Evolutionary conservation across 2,797 vertebrate genomes (phyloP), one percentile per base, ranked within the genome.

Genomic region (Microctenopoma stevenorrisi): DNA sequence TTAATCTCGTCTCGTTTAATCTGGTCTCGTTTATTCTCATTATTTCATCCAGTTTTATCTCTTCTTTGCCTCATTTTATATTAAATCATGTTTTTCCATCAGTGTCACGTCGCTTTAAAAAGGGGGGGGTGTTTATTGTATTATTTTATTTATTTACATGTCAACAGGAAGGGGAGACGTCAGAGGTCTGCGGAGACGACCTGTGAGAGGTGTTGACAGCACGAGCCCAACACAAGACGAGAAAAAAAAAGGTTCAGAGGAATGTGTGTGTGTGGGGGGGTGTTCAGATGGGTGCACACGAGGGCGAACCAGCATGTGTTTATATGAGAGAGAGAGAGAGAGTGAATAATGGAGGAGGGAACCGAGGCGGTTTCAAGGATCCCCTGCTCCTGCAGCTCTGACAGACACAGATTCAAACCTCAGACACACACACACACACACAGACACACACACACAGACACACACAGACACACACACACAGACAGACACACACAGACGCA

Each of bases 281-380:
- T 44, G 22, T 14, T 13, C 49, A 60, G 55, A 52, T 13, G 40
- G 28, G 22, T 37, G 59, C 16, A 56, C 42, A 38, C 10, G 18
- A 37, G 57, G 77, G 10, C 43, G 63, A 79, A 67, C 28, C 7
- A 63, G 62, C 43, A 66, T 62, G 66, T 30, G 25, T 52, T 38
- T 56, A 16, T 47, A 55, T n/a, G 57, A 9, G 58, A 9, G 49
- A 37, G n/a, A n/a, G 75, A 68, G 62, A 75, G 80, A 83, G 28
- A 28, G 28, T 4, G 72, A 71, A 73, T 70, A 68, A 67, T 59
- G 54, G 66, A 78, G 68, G 64, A 79, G 79, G 68, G 57, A 71
- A 69, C n/a, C 25, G 52, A 64, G 81, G 78, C 82, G 43, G 85
- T 87, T 85, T 87, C 85, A 87, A 87, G 85, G 78, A 37, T 70